Evolutionary conservation across 2,797 vertebrate species (phyloP).

Genomic region (Pyrocephalus nanus): DNA sequence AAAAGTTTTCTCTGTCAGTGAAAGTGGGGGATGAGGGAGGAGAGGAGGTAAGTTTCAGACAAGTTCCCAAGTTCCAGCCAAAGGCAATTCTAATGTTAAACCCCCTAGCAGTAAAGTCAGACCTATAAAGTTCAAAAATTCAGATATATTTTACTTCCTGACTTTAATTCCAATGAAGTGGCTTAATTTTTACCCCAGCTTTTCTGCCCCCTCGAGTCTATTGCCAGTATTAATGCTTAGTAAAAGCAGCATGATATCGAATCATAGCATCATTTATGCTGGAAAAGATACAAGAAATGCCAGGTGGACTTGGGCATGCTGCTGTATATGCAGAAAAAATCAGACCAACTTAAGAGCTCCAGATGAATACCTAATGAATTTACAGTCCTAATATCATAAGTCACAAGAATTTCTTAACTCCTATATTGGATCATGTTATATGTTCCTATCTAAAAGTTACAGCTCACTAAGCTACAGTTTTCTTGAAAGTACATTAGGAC

Average conservation of each 20-base stretch:
- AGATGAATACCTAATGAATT: not conserved
- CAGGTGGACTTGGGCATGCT: not conserved
- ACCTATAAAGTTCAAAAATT: constrained; percentile 34
- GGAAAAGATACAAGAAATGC: not conserved
- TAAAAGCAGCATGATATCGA: not conserved
- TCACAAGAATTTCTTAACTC: not conserved
- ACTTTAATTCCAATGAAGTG: not conserved
- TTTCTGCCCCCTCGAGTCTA: not conserved
- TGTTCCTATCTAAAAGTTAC: constrained; percentile 29
- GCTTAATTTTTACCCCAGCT: not conserved
- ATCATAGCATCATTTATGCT: not conserved
- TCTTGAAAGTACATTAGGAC: not conserved
- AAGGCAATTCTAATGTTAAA: constrained; percentile 36
- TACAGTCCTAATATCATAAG: not conserved
- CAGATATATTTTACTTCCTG: not conserved
- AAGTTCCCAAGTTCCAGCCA: constrained; percentile 44
- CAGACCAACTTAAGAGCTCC: not conserved
- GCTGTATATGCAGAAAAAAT: not conserved
- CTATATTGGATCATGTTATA: not conserved
- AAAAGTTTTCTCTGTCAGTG: constrained; percentile 3
- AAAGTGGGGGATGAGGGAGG: not conserved
- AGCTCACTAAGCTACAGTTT: not conserved
- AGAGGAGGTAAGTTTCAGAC: not conserved
- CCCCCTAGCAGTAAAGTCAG: constrained; percentile 21
- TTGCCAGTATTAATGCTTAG: not conserved